Evolutionary conservation across 2,888 invertebrate genomes (phyloP), one percentile per base, ranked within the genome.

Genomic region (Anorthoa munda): DNA sequence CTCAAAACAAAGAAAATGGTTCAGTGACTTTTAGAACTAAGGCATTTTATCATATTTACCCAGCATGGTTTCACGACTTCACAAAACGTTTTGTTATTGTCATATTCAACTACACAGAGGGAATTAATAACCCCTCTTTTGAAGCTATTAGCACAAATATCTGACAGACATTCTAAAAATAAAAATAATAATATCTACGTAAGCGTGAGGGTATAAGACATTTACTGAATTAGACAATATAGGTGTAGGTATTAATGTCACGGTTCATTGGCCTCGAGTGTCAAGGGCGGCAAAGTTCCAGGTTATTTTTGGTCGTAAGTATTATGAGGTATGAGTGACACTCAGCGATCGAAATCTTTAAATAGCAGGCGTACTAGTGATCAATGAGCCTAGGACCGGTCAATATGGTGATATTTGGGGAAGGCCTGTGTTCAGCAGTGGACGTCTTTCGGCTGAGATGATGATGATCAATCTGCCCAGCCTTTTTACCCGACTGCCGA

Each of bases 121-220:
- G 1, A 31, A 68, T 50, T 50, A 45, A 31, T 39, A 51, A 31
- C 31, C 2, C 31, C 21, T 9, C n/a, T 55, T 76, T 17, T 55
- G 17, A 48, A 23, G n/a, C 18, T 45, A 46, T 60, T 31, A n/a
- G n/a, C n/a, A 9, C 12, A 18, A 59, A 60, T 31, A 23, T 72
- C 46, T 21, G 46, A 39, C 53, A 74, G 17, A 17, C 23, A 17
- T n/a, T 17, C 46, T 55, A 48, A 74, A 72, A 48, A 46, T 39
- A 53, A 53, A 13, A 11, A 7, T 55, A 48, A 21, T 74, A 31
- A 31, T 55, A 21, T 60, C n/a, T 2, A 2, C 7, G 3, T 4
- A 26, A 59, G 26, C 18, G 17, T 39, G 31, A 21, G 15, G 23
- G 26, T 45, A 46, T 21, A 67, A 48, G 50, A 15, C 21, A 4